Evolutionary conservation across 2,797 vertebrate genomes (phyloP), one percentile per base, ranked within the genome.

Genomic region (Thaleichthys pacificus): DNA sequence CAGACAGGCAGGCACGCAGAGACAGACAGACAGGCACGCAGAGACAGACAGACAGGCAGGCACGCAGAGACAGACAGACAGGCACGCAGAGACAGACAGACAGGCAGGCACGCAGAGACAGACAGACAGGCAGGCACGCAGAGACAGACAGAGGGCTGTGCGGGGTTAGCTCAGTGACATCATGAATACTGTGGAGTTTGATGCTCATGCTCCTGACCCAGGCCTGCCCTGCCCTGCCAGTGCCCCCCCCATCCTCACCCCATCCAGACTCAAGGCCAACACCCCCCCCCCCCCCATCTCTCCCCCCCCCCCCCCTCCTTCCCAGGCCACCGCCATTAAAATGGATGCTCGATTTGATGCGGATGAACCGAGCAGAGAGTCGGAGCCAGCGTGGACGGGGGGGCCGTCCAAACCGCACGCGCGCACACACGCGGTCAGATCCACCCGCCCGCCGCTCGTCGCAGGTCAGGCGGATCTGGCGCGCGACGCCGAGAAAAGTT

Each of bases 301-400:
- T 38, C 68, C 71, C 75, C 24, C 17, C 61, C 17, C 61, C 70
- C 56, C 79, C 82, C 76, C 26, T 21, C 15, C 35, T 22, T 66
- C 56, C 69, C 74, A 79, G 42, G 11, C 72, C 72, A 14, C 70
- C 73, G 77, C 87, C 85, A 91, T 86, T 61, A 90, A 89, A 82
- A 89, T 84, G 82, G 76, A 88, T 86, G 74, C 78, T 75, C 64
- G 83, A 89, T 89, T 90, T 90, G 79, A 89, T 74, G 84, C 82
- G 65, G 86, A 85, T 85, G 56, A 78, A 80, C 73, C 68, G 32
- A 26, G 73, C 70, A 49, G 85, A 82, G 77, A 84, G 84, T 80
- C 79, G 61, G 49, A 66, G 71, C 32, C 5, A 0, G 24, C 7
- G 14, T 22, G 38, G 42, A 42, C 74, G 61, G 30, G 66, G 66